A percentile compares a stretch with the other conserved stretches of the same genome.
Evolutionary conservation across 2,113 vertebrate genomes (phyloP).

Genomic region (Mobula hypostoma): DNA sequence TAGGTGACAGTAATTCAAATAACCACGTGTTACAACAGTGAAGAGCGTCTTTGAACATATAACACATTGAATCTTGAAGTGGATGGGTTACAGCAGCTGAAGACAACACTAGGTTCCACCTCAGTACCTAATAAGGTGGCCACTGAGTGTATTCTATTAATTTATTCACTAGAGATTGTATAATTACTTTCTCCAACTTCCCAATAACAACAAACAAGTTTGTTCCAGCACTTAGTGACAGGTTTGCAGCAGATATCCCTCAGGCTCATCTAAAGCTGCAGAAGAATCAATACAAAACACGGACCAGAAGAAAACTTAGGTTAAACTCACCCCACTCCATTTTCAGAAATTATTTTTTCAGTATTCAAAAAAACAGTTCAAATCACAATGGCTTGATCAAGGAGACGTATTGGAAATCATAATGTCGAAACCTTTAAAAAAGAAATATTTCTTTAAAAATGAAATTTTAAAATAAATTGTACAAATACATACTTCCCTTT

Average conservation of each 20-base stretch:
- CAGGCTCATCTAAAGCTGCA: neutral
- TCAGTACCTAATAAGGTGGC: too few relatives aligned
- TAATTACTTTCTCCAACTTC: neutral
- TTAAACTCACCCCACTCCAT: conserved; percentile 26
- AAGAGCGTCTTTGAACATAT: too few relatives aligned
- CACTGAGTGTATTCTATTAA: neutral
- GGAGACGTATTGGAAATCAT: neutral
- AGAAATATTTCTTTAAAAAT: too few relatives aligned
- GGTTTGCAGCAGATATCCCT: neutral
- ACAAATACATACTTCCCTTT: neutral
- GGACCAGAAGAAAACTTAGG: neutral
- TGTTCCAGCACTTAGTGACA: neutral
- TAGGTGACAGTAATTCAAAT: too few relatives aligned
- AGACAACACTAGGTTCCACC: too few relatives aligned
- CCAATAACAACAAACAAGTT: neutral
- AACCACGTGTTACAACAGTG: too few relatives aligned
- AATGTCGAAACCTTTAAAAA: neutral
- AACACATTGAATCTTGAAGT: too few relatives aligned
- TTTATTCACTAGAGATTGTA: neutral
- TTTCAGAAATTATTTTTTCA: neutral
- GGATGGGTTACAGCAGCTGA: too few relatives aligned
- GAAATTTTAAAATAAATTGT: neutral
- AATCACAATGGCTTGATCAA: neutral
- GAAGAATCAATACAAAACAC: neutral
- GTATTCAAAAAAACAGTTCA: neutral